These are phyloP conservation scores for Ianthella basta DNA, from an alignment of 37 sponge, comb jelly and placozoan genomes.

Conservation along the genomic window DNA sequence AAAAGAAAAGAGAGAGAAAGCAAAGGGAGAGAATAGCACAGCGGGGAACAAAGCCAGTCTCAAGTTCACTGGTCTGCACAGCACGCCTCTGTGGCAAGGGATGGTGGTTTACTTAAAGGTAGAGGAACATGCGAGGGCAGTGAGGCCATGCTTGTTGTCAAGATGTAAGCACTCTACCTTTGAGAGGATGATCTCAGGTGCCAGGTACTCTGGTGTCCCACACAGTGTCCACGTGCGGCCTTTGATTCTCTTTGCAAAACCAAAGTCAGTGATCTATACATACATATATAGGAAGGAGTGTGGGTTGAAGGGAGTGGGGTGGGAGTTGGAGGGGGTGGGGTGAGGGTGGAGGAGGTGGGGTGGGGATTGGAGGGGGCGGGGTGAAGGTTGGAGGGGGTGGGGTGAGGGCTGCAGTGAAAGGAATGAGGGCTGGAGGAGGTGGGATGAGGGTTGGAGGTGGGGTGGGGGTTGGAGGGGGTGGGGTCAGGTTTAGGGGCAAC, in stretches of 20 bases:
- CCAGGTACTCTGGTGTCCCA: constrained; percentile 99
- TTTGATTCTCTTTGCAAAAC: constrained; percentile 96
- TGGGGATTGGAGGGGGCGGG: not conserved
- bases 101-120: not conserved
- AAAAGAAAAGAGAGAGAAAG: not conserved
- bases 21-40: not conserved
- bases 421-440: too few species aligned
- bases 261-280: constrained; percentile 94
- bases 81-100: too few species aligned
- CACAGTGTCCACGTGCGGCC: constrained; percentile 99
- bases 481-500: too few species aligned
- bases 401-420: too few species aligned
- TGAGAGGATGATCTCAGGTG: constrained; percentile 91
- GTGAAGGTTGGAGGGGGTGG: too few species aligned
- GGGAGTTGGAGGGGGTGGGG: not conserved
- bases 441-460: too few species aligned
- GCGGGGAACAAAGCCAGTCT: not conserved
- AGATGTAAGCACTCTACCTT: too few species aligned
- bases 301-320: not conserved
- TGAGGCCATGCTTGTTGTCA: too few species aligned
- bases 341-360: not conserved
- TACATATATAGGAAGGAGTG: too few species aligned
- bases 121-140: not conserved
- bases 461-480: too few species aligned
- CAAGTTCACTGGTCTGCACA: too few species aligned